phyloP scores from a whole-genome alignment of 2,797 vertebrate genomes.

The Lithobates sylvaticus region DNA sequence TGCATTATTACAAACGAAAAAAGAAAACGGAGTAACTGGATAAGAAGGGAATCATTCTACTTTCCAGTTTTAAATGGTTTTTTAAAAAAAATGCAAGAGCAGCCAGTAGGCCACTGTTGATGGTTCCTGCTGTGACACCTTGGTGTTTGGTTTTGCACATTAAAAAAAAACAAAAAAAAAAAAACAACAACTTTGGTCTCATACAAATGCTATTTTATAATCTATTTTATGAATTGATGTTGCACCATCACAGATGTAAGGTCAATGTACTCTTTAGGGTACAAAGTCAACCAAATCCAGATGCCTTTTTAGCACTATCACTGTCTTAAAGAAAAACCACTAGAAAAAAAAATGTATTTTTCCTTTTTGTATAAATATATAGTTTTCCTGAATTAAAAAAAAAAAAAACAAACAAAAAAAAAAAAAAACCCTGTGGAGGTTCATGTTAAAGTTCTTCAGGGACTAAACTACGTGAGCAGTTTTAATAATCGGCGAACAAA shows the following conservation, averaged over 20 bases:
- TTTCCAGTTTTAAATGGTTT: neutral
- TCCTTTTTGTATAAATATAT: slow-evolving; percentile 40
- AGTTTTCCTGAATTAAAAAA: neutral
- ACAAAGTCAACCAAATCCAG: slow-evolving; percentile 22
- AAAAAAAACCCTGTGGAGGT: slow-evolving; percentile 66
- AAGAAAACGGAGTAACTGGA: slow-evolving; percentile 6
- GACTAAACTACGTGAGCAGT: neutral
- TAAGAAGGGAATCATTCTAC: slow-evolving; percentile 43
- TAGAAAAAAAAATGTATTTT: slow-evolving; percentile 57
- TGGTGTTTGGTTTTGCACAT: neutral
- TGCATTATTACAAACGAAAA: neutral
- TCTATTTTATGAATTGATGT: slow-evolving; percentile 3
- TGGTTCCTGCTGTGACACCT: neutral
- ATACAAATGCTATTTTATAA: neutral
- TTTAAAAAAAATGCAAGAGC: neutral
- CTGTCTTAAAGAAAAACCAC: slow-evolving; percentile 65
- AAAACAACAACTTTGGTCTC: slow-evolving; percentile 15
- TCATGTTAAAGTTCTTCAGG: neutral
- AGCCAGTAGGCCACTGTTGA: neutral
- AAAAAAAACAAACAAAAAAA: too few relatives aligned
- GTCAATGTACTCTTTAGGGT: slow-evolving; percentile 39
- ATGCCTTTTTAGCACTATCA: slow-evolving; percentile 63
- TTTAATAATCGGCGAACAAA: neutral
- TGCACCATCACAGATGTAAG: slow-evolving; percentile 14
- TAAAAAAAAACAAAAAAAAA: too few relatives aligned